A percentile compares a stretch with the other conserved stretches of the same genome.
These are phyloP conservation scores for Muscicapa comitata DNA, from an alignment of 2,797 vertebrate genomes.

Conservation along the genomic window DNA sequence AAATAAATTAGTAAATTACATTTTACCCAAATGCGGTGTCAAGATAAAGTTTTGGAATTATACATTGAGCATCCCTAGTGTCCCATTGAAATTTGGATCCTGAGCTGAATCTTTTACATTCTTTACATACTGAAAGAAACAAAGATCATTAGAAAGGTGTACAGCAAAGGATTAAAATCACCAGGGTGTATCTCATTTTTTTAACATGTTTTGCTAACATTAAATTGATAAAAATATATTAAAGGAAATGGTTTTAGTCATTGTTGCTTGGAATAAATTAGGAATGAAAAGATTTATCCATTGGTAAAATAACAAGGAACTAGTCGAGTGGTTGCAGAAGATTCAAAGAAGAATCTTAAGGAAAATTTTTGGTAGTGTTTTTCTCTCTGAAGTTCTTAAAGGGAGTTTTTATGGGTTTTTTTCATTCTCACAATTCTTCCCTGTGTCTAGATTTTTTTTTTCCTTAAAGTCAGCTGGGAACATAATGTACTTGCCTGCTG, in stretches of 20 bases:
- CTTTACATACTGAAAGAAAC: background rate
- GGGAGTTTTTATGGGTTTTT: background rate
- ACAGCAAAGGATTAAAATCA: background rate
- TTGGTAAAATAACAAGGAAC: background rate
- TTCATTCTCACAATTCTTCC: background rate
- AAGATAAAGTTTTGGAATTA: background rate
- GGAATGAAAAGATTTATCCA: background rate
- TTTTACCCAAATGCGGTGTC: background rate
- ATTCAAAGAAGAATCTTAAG: background rate
- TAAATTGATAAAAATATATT: background rate
- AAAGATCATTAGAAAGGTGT: background rate
- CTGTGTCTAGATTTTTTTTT: background rate
- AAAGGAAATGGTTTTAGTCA: background rate
- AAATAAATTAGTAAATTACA: background rate
- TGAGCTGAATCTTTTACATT: background rate
- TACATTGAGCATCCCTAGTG: background rate
- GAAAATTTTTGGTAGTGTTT: background rate
- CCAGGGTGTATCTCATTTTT: background rate
- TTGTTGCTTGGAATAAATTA: background rate
- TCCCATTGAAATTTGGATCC: background rate
- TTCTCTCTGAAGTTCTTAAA: background rate
- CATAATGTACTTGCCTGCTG: background rate
- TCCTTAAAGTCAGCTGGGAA: constrained; percentile 17
- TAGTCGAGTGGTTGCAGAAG: background rate
- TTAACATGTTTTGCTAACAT: background rate